Percentiles rank a stretch among this genome's conserved stretches.
Evolutionary conservation across 2,113 vertebrate genomes (phyloP).

Genomic region (Onychostruthus taczanowskii): DNA sequence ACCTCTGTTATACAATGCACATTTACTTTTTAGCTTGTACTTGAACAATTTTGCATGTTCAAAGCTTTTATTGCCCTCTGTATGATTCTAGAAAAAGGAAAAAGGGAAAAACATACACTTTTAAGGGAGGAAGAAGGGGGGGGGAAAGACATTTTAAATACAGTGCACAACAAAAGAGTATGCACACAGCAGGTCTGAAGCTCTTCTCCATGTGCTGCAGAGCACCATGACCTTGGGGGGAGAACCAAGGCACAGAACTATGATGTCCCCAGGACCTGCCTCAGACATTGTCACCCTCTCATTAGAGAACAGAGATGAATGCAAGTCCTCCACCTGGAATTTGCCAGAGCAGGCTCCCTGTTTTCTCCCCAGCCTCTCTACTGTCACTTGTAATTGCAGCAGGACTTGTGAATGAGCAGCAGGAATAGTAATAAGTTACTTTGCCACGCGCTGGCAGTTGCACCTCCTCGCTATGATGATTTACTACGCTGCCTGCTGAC

Average conservation of each 20-base stretch:
- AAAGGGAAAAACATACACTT: neutral
- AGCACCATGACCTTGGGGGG: fast-evolving
- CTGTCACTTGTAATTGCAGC: neutral
- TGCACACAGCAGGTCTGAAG: neutral
- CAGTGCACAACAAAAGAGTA: neutral
- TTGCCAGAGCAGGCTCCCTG: neutral
- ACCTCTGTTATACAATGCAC: neutral
- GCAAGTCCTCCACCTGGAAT: neutral
- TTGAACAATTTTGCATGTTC: neutral
- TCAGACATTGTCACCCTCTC: neutral
- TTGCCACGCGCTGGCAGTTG: neutral
- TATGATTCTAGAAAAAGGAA: neutral
- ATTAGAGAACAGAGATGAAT: neutral
- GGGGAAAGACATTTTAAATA: neutral
- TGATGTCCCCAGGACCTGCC: neutral
- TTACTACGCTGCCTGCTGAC: neutral
- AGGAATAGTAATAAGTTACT: neutral
- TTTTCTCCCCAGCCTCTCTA: neutral
- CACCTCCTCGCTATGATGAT: neutral
- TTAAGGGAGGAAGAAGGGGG: neutral
- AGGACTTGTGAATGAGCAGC: neutral
- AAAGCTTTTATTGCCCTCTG: neutral
- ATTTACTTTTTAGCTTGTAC: neutral
- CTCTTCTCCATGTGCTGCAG: neutral
- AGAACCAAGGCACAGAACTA: neutral